These are phyloP conservation scores for Ceramica pisi DNA, from an alignment of 2,888 invertebrate species.

Conservation along the genomic window DNA sequence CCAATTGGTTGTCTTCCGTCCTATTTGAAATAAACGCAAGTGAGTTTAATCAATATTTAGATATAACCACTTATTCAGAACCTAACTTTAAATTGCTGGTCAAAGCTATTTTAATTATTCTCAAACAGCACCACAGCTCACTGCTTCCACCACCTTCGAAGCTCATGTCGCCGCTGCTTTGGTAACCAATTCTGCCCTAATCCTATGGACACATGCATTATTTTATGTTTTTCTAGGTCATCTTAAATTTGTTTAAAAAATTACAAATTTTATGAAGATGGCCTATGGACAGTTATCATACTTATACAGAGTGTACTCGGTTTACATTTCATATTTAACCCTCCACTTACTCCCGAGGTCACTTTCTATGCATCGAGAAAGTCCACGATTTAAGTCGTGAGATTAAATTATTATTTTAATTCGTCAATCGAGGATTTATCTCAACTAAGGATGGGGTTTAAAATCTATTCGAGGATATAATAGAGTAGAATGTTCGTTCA, in stretches of 20 bases:
- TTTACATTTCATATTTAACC: slow-evolving; percentile 68
- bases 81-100: no score
- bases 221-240: neutral
- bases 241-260: slow-evolving; percentile 1
- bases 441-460: slow-evolving; percentile 20
- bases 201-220: neutral
- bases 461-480: slow-evolving; percentile 35
- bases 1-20: slow-evolving; percentile 12
- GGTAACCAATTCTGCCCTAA: neutral
- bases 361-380: slow-evolving; percentile 69
- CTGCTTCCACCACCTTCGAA: neutral
- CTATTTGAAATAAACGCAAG: neutral
- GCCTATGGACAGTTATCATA: slow-evolving; percentile 44
- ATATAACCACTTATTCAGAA: no score
- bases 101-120: no score
- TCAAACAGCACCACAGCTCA: no score
- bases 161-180: neutral
- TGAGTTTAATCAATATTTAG: neutral
- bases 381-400: slow-evolving; percentile 63
- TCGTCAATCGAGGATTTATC: slow-evolving; percentile 42
- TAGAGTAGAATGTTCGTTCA: slow-evolving; percentile 50
- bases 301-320: slow-evolving; percentile 55
- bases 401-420: slow-evolving; percentile 57
- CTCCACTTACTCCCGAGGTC: slow-evolving; percentile 67
- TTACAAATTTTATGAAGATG: slow-evolving; percentile 24